Conservation (phyloP, 2,888 invertebrate species). For the Acanthosoma haemorrhoidale region DNA sequence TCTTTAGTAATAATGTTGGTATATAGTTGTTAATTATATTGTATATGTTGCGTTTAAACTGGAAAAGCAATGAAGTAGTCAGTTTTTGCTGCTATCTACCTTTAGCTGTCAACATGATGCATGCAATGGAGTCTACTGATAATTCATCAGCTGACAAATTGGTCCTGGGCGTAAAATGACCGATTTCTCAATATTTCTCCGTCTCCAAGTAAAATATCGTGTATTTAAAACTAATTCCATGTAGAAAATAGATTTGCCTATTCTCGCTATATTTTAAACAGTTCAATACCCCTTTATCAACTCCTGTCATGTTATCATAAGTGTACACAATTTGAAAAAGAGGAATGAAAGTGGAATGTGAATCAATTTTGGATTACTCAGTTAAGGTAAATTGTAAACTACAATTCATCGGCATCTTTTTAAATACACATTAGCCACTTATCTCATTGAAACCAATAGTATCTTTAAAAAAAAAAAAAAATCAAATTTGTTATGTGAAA, state of each 20-base stretch:
- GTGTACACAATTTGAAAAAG: constrained; percentile 5
- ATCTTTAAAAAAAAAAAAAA: too few species aligned
- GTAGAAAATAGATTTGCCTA: too few species aligned
- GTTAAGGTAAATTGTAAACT: background rate
- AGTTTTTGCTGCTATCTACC: background rate
- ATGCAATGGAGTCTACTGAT: constrained; percentile 15
- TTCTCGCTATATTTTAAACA: too few species aligned
- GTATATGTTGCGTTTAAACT: too few species aligned
- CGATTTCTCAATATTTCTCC: background rate
- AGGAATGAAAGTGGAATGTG: background rate
- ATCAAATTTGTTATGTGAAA: too few species aligned
- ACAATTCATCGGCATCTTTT: background rate
- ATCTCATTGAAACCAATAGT: too few species aligned
- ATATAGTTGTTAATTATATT: too few species aligned
- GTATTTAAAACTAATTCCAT: background rate
- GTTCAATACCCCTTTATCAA: background rate
- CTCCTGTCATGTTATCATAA: background rate
- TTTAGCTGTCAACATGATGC: constrained; percentile 23
- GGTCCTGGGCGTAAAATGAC: constrained; percentile 3
- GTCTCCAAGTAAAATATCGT: background rate
- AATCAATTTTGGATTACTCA: constrained; percentile 7
- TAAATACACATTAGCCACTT: background rate
- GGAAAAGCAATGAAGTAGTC: too few species aligned
- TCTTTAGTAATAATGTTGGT: too few species aligned
- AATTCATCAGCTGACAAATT: constrained; percentile 15